Evolutionary conservation across 2,113 vertebrate genomes (phyloP).

Genomic region (Crocuta crocuta): DNA sequence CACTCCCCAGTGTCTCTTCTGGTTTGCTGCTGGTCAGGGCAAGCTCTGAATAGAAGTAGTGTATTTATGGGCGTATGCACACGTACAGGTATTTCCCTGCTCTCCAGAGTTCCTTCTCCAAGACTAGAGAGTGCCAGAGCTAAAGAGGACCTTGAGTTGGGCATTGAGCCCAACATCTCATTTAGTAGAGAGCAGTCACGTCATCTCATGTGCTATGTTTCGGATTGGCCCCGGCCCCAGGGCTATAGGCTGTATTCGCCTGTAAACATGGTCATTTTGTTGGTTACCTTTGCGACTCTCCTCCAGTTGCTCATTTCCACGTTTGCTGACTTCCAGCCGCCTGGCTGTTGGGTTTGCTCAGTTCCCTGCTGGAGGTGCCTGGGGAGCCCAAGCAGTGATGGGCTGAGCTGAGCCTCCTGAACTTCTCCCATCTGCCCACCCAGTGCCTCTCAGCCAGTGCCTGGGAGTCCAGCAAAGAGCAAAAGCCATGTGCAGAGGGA

Average conservation of each 20-base stretch:
- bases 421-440: background rate
- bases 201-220: background rate
- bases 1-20: background rate
- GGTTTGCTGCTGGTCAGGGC: background rate
- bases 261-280: background rate
- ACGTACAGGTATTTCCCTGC: too few species aligned
- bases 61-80: background rate
- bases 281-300: background rate
- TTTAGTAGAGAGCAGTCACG: background rate
- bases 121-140: background rate
- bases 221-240: background rate
- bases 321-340: background rate
- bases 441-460: background rate
- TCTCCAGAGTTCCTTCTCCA: background rate
- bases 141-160: background rate
- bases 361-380: background rate
- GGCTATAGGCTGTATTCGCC: background rate
- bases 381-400: background rate
- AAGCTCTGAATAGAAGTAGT: background rate
- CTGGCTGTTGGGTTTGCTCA: background rate
- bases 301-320: background rate
- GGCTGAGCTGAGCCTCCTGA: background rate
- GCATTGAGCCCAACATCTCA: background rate
- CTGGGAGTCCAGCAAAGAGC: background rate
- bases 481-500: background rate